A percentile compares a stretch with the other conserved stretches of the same genome.
Evolutionary conservation across 1,140 invertebrate species (phyloP).

Genomic region (Ceratosolen solmsi): DNA sequence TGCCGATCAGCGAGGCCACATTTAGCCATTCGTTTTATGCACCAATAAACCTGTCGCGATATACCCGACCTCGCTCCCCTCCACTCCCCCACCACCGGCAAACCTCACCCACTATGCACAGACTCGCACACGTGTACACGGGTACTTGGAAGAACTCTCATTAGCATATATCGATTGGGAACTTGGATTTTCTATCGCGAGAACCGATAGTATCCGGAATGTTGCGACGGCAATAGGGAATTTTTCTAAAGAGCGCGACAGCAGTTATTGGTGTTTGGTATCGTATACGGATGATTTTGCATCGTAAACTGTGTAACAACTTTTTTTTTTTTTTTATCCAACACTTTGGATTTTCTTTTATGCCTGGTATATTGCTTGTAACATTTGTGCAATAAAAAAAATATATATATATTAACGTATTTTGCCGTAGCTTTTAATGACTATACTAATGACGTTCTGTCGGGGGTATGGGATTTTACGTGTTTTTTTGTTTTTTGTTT

Average conservation of each 20-base stretch:
- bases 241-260: background rate
- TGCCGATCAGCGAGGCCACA: background rate
- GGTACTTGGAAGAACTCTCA: background rate
- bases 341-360: background rate
- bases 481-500: too few relatives aligned
- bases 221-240: background rate
- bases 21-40: constrained; percentile 20
- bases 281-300: background rate
- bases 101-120: too few relatives aligned
- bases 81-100: too few relatives aligned
- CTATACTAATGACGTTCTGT: too few relatives aligned
- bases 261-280: background rate
- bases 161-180: background rate
- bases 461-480: too few relatives aligned
- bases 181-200: constrained; percentile 7
- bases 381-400: background rate
- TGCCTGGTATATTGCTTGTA: background rate
- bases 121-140: background rate
- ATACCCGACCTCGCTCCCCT: too few relatives aligned
- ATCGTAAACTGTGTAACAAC: background rate
- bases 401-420: too few relatives aligned
- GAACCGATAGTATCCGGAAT: background rate
- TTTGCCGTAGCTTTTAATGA: too few relatives aligned
- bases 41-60: constrained; percentile 2
- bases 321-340: background rate